These are phyloP conservation scores for Micrasema minimum DNA, from an alignment of 1,140 invertebrate species.

Conservation along the genomic window DNA sequence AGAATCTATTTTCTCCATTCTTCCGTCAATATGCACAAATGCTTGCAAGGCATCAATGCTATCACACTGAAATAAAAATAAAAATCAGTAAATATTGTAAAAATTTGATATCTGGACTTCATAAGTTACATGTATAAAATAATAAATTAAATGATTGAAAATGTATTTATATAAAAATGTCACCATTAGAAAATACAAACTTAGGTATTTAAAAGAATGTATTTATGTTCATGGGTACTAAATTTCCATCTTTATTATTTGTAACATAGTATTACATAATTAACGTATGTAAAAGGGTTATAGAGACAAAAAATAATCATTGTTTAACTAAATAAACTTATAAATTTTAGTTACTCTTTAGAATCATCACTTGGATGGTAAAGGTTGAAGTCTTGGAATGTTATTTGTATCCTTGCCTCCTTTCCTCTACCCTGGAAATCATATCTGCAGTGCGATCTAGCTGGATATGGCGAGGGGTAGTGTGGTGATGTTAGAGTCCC, in stretches of 20 bases:
- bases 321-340: too few species aligned
- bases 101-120: too few species aligned
- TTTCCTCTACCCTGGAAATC: constrained; percentile 86
- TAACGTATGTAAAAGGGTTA: too few species aligned
- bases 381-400: constrained; percentile 80
- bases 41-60: constrained; percentile 80
- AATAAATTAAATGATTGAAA: not conserved
- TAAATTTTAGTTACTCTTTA: constrained; percentile 69
- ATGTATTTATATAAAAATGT: not conserved
- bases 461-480: constrained; percentile 79
- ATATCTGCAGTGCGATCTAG: constrained; percentile 81
- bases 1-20: constrained; percentile 82
- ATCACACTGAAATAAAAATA: constrained; percentile 68
- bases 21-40: constrained; percentile 81
- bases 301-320: too few species aligned
- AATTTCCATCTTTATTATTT: too few species aligned
- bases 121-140: not conserved
- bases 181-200: not conserved
- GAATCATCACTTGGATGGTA: constrained; percentile 67
- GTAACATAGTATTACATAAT: too few species aligned
- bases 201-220: too few species aligned
- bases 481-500: constrained; percentile 82
- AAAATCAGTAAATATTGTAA: not conserved
- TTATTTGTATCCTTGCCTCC: constrained; percentile 79
- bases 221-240: too few species aligned